Conservation (phyloP, 2,888 invertebrate genomes). For the Cryptus viduatorius region DNA sequence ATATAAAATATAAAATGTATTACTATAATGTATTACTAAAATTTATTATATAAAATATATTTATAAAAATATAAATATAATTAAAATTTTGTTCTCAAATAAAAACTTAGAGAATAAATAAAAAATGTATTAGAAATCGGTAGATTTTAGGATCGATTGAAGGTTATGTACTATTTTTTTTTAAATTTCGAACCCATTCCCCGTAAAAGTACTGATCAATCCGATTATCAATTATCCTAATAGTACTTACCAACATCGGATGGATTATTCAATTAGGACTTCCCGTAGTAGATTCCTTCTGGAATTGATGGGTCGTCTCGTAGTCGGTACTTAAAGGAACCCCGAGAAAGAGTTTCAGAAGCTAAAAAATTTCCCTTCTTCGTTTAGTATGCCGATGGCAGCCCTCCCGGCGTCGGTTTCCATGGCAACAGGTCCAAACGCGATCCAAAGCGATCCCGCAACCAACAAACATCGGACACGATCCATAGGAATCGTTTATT, state of each 20-base stretch:
- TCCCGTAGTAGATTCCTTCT: constrained; percentile 58
- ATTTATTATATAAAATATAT: too few species aligned
- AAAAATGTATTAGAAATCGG: too few species aligned
- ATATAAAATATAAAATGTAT: too few species aligned
- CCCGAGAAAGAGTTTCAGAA: constrained; percentile 47
- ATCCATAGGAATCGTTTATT: constrained; percentile 41
- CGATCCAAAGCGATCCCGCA: constrained; percentile 50
- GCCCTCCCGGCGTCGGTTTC: constrained; percentile 69
- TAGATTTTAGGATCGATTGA: neutral
- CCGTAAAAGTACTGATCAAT: neutral
- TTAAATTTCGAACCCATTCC: neutral
- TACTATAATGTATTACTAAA: too few species aligned
- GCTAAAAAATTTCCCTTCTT: constrained; percentile 51
- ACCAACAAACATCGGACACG: constrained; percentile 40
- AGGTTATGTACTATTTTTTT: neutral
- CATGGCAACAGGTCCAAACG: constrained; percentile 73
- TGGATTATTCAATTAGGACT: constrained; percentile 57
- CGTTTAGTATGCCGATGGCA: constrained; percentile 47
- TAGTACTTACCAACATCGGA: neutral
- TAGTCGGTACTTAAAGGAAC: constrained; percentile 18
- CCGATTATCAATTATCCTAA: constrained; percentile 48
- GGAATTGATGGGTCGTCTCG: constrained; percentile 45
- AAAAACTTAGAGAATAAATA: too few species aligned
- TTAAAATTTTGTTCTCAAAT: too few species aligned
- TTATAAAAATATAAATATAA: too few species aligned